Evolutionary conservation across 2,888 invertebrate species (phyloP).

Genomic region (Agriotes lineatus): DNA sequence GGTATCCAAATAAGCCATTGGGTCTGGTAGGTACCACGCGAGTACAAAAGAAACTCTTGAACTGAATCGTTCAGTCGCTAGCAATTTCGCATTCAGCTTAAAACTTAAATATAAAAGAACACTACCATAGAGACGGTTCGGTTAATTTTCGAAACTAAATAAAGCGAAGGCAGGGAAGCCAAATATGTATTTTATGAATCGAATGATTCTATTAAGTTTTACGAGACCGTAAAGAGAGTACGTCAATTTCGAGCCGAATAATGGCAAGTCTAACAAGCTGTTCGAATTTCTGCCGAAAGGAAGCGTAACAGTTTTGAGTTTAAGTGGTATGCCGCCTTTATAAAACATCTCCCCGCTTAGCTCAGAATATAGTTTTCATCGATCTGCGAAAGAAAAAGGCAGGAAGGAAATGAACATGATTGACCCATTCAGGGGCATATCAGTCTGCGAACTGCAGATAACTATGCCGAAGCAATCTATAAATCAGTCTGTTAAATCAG

Average conservation of each 20-base stretch:
- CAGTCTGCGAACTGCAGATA: conserved; percentile 9
- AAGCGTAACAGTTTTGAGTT: conserved; percentile 2
- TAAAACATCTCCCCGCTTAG: not conserved
- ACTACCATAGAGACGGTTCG: not conserved
- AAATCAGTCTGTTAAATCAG: conserved; percentile 20
- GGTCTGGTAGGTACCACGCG: no score
- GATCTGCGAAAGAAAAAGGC: not conserved
- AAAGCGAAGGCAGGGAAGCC: conserved; percentile 3
- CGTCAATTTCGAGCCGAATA: conserved; percentile 10
- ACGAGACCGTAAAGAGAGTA: conserved; percentile 10
- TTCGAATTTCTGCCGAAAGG: not conserved
- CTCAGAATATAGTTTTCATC: not conserved
- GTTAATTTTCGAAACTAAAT: conserved; percentile 10
- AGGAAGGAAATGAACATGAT: conserved; percentile 18
- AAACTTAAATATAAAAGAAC: not conserved
- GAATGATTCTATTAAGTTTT: conserved; percentile 15
- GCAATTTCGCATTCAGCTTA: no score
- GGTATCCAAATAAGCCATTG: no score
- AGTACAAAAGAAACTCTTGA: no score
- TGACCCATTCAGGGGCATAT: conserved; percentile 13
- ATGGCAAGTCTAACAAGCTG: conserved; percentile 7
- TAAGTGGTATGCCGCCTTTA: not conserved
- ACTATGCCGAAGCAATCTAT: conserved; percentile 14
- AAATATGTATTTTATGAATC: conserved; percentile 20
- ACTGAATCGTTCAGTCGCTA: no score